Evolutionary conservation across 1,140 invertebrate species (phyloP).

Genomic region (Drosophila jambulina): DNA sequence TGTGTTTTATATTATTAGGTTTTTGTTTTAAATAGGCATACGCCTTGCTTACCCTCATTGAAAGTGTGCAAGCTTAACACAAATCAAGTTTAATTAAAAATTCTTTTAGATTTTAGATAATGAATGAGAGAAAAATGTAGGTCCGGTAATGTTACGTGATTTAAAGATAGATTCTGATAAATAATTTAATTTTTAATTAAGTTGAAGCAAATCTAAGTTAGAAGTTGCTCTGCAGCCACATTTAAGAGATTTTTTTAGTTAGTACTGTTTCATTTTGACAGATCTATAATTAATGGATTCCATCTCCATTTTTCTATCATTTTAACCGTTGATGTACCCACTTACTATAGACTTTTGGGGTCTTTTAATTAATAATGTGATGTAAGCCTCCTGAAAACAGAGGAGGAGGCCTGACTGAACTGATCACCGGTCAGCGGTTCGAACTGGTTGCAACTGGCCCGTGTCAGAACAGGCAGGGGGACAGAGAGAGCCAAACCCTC

Average conservation of each 20-base stretch:
- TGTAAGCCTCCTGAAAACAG: slow-evolving; percentile 47
- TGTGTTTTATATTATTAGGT: too few relatives aligned
- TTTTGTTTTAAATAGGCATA: neutral
- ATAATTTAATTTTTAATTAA: neutral
- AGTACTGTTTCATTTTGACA: neutral
- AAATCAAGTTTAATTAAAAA: neutral
- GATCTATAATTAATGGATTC: neutral
- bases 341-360: slow-evolving; percentile 14
- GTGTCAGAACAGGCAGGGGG: neutral
- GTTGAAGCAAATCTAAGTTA: neutral
- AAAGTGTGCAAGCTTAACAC: neutral
- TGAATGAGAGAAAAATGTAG: neutral
- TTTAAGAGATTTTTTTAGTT: too few relatives aligned
- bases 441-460: slow-evolving; percentile 63
- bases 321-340: neutral
- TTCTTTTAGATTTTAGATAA: neutral
- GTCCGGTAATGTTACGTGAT: neutral
- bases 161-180: neutral
- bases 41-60: too few relatives aligned
- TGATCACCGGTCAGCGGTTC: slow-evolving; percentile 44
- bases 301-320: neutral
- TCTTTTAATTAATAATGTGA: slow-evolving; percentile 61
- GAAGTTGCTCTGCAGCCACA: neutral
- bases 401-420: slow-evolving; percentile 6
- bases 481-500: neutral